Base-by-base conservation (phyloP, 1,140 invertebrate species). In the Lepeophtheirus salmonis region DNA sequence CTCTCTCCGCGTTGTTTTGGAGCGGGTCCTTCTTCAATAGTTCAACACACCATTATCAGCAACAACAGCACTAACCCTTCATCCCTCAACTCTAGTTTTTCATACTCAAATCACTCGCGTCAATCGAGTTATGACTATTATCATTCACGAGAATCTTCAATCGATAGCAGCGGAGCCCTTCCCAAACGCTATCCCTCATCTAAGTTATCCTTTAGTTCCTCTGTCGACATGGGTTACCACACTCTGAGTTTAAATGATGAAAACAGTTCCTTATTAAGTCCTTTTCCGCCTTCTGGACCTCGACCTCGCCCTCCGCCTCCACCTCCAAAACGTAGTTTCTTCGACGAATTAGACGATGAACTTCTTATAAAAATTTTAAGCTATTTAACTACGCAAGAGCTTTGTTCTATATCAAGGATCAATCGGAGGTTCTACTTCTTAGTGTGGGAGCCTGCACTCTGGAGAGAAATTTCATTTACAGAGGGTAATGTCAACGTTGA, bases 391-490 rank as follows among this genome's bases (percentile, higher is more conserved):
- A 85, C 82, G 50, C 79, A 80, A 60, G 83, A 89, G 62, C 70
- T 89, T 24, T 86, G 85, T 65, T 76, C 78, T 16, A 78, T 84
- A 68, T 81, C 86, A 0, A 76, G 84, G 12, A 86, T 90, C 0
- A 90, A 85, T 66, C 72, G 83, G 22, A 66, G 72, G 49, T 89
- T 88, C 74, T 84, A 86, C 69, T 74, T 80, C 50, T 76, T 90
- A 18, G 83, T 81, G 14, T 89, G 86, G 86, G 80, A 82, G 13
- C 83, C 83, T 3, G 71, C 75, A 1, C 72, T 89, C 1, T 89
- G 85, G 86, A 76, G 79, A 60, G 76, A 73, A 21, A 80, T 86
- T 48, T 75, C 74, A 2, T 69, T 85, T 22, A 73, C 77, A 26
- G 80, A 80, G 26, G 79, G 80, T 63, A 71, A 73, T 48, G 69